Percentiles rank a stretch among this genome's conserved stretches.
phyloP scores from a whole-genome alignment of 2,113 vertebrate genomes.

The Murina feae region DNA sequence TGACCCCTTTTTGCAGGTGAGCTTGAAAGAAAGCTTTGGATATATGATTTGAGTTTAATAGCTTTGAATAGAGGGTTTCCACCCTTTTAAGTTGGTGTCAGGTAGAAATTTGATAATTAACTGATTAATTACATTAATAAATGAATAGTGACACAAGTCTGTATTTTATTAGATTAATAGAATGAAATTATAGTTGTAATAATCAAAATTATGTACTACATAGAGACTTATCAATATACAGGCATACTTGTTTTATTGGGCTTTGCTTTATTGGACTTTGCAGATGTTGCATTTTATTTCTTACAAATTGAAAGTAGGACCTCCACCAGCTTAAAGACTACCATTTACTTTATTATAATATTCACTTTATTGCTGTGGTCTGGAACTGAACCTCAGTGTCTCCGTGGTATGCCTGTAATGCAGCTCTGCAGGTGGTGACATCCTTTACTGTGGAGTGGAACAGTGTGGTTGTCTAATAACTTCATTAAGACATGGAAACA shows the following conservation, averaged over 20 bases:
- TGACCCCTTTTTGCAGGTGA: slow-evolving; percentile 98
- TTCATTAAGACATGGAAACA: not conserved
- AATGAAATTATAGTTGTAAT: not conserved
- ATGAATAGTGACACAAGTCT: not conserved
- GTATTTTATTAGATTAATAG: not conserved
- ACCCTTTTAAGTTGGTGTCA: slow-evolving; percentile 22
- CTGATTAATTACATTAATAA: slow-evolving; percentile 15
- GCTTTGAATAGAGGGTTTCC: not conserved
- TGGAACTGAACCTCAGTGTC: not conserved
- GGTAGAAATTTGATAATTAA: not conserved
- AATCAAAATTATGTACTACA: not conserved
- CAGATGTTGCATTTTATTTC: not conserved
- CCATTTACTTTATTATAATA: not conserved
- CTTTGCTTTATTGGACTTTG: not conserved
- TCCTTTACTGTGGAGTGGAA: not conserved
- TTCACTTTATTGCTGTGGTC: not conserved
- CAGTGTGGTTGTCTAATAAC: not conserved
- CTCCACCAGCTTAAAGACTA: not conserved
- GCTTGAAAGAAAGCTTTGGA: slow-evolving; percentile 38
- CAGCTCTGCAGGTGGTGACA: not conserved
- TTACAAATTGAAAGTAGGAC: not conserved
- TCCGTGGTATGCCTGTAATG: not conserved
- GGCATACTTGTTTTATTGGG: not conserved
- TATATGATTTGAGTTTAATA: not conserved
- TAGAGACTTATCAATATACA: not conserved